Evolutionary conservation across 2,797 vertebrate species (phyloP), one percentile per base, ranked within the genome.

Genomic region (Danionella dracula): DNA sequence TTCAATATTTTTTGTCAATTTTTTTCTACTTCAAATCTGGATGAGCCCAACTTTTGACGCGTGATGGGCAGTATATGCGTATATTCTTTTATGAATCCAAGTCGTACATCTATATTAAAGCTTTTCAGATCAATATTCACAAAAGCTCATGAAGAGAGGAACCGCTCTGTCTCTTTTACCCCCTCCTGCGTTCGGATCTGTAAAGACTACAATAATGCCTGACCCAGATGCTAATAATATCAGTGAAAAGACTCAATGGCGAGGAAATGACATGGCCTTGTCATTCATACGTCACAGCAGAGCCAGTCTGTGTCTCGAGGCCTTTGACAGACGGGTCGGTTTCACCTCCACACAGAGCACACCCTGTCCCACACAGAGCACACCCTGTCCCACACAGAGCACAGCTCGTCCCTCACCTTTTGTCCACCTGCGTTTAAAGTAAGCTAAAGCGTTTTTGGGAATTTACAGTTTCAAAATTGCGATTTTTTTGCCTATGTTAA

Each of bases 131-230:
- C 58, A 74, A 79, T 76, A 74, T 76, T 73, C 71, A 79, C 68
- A 63, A 66, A 70, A 44, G 65, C 54, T 56, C 67, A 51, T 35
- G 35, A 66, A 75, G 73, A 87, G 77, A 86, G 88, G 87, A 86
- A 88, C 80, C 81, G 79, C 83, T 82, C 41, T 16, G 70, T 69
- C 56, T 66, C 53, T 61, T 37, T 37, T 48, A 11, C 62, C 55
- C 55, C 68, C 55, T 45, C 55, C 2, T 88, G 82, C 85, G 79
- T 90, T 90, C 86, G 86, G 87, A 88, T 81, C 81, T 82, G 81
- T 85, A 82, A 81, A 55, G 75, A 59, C 44, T 34, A 23, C 59
- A 71, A 68, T 79, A 72, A 79, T 81, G 74, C 68, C 70, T 44
- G 10, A 71, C 48, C 46, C 75, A 72, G 76, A 66, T 62, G 7